Evolutionary conservation across 2,113 vertebrate species (phyloP).

Genomic region (Chaenogobius annularis): DNA sequence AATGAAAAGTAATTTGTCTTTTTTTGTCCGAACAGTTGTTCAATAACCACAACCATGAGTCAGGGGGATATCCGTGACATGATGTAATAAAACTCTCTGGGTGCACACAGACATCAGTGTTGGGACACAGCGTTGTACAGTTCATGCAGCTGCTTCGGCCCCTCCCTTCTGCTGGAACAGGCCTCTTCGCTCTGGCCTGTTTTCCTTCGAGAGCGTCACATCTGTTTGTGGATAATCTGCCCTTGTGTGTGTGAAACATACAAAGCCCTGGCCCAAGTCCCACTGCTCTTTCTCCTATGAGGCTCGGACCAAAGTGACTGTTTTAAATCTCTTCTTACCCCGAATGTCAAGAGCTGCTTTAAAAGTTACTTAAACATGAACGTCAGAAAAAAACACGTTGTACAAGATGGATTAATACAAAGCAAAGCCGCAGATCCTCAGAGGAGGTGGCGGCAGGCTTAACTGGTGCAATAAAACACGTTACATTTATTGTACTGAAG

Average conservation of each 20-base stretch:
- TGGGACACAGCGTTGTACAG: too few relatives aligned
- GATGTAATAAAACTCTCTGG: not conserved
- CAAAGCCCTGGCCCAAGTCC: conserved; percentile 66
- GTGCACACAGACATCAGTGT: not conserved
- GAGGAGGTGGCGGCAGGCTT: not conserved
- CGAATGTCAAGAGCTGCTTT: conserved; percentile 8
- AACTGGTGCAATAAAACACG: conserved; percentile 2
- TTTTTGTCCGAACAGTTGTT: too few relatives aligned
- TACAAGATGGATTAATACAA: not conserved
- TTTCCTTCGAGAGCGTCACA: conserved; percentile 69
- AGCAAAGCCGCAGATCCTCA: not conserved
- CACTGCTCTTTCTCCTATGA: conserved; percentile 52
- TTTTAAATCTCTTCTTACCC: conserved; percentile 12
- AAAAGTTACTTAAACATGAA: conserved; percentile 5
- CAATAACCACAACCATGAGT: too few relatives aligned
- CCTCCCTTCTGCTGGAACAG: conserved; percentile 52
- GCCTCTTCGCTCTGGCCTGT: conserved; percentile 53
- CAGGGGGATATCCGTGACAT: not conserved
- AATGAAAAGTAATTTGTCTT: too few relatives aligned
- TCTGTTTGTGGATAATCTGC: conserved; percentile 74
- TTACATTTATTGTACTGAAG: conserved; percentile 38
- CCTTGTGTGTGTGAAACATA: conserved; percentile 64
- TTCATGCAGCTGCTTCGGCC: not conserved
- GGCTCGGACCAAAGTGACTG: conserved; percentile 25
- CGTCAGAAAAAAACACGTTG: not conserved